Percentiles rank a stretch among this genome's conserved stretches.
Conservation (phyloP, 2,888 invertebrate genomes). For the Scaptomyza polygonia region DNA sequence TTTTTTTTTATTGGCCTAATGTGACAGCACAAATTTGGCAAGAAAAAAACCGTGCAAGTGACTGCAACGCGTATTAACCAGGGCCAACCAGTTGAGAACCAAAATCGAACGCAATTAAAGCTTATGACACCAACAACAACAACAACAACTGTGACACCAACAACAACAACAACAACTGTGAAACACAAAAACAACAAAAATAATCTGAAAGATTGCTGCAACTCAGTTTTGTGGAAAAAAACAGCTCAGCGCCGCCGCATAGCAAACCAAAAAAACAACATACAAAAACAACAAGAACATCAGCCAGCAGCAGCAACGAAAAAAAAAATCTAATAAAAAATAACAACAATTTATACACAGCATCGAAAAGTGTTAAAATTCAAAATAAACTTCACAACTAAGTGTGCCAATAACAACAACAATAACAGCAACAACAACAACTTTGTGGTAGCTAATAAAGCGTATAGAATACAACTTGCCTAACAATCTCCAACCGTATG, state of each 20-base stretch:
- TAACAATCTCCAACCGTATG: conserved; percentile 29
- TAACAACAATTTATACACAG: conserved; percentile 47
- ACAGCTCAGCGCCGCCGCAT: conserved; percentile 61
- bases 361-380: conserved; percentile 74
- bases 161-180: conserved; percentile 33
- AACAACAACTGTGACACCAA: conserved; percentile 38
- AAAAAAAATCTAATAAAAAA: conserved; percentile 38
- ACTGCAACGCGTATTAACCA: conserved; percentile 62
- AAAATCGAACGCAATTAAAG: conserved; percentile 72
- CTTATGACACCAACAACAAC: conserved; percentile 62
- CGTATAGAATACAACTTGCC: conserved; percentile 40
- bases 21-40: conserved; percentile 65
- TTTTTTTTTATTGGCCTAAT: conserved; percentile 45
- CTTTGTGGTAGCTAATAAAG: conserved; percentile 23
- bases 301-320: conserved; percentile 5
- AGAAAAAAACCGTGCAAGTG: conserved; percentile 45
- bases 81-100: conserved; percentile 73
- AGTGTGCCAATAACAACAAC: conserved; percentile 68
- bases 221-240: conserved; percentile 69
- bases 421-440: conserved; percentile 45
- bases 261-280: conserved; percentile 52
- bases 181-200: conserved; percentile 43
- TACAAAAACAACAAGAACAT: conserved; percentile 18
- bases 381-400: conserved; percentile 78
- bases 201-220: conserved; percentile 55